A percentile compares a stretch with the other conserved stretches of the same genome.
phyloP scores from a whole-genome alignment of 2,888 invertebrate genomes.

The Chesias legatella region DNA sequence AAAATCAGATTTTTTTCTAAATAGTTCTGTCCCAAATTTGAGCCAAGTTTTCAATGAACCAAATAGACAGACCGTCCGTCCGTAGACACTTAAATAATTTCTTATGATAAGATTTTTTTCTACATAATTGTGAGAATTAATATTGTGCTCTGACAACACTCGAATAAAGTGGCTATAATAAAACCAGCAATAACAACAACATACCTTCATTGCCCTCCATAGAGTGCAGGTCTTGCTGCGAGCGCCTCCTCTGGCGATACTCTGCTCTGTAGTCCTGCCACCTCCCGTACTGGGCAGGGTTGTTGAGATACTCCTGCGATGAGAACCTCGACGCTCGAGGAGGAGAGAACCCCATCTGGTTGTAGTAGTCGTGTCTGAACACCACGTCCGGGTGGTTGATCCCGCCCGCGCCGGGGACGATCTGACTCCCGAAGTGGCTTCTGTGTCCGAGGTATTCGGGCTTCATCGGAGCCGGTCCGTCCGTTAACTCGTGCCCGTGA shows the following conservation, averaged over 20 bases:
- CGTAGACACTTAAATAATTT: no score
- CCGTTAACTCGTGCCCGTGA: slow-evolving; percentile 72
- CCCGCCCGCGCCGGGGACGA: slow-evolving; percentile 60
- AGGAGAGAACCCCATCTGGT: slow-evolving; percentile 62
- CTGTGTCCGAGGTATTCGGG: slow-evolving; percentile 66
- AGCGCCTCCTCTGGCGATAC: slow-evolving; percentile 68
- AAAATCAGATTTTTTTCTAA: no score
- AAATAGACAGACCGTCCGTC: no score
- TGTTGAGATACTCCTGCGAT: slow-evolving; percentile 74
- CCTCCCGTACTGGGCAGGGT: slow-evolving; percentile 63
- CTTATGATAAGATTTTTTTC: no score
- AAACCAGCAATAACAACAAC: no score
- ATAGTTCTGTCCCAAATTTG: no score
- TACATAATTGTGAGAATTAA: no score
- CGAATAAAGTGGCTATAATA: no score
- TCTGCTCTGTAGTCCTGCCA: slow-evolving; percentile 71
- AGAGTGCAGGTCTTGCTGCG: slow-evolving; percentile 73
- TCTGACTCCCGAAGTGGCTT: slow-evolving; percentile 64
- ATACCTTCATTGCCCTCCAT: slow-evolving; percentile 71
- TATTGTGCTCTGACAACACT: no score
- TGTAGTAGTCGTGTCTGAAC: slow-evolving; percentile 68
- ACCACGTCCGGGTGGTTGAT: slow-evolving; percentile 71
- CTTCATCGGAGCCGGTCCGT: slow-evolving; percentile 52
- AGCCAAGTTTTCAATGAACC: no score
- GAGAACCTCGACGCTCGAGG: slow-evolving; percentile 70